Evolutionary conservation across 2,888 invertebrate genomes (phyloP), one percentile per base, ranked within the genome.

Genomic region (Cryptophagus acutangulus): DNA sequence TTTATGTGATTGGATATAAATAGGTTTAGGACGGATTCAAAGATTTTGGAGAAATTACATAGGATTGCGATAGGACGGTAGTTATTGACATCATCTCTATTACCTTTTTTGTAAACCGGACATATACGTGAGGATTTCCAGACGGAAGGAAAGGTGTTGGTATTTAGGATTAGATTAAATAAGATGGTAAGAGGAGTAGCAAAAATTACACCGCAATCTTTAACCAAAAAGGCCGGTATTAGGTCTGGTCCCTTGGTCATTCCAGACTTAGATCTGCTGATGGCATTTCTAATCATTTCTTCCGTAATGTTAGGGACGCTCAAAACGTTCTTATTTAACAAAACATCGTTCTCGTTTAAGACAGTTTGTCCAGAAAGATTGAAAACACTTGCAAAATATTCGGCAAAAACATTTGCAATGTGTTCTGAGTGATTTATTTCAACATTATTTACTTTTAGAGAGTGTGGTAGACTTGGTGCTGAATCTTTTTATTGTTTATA

Each of bases 161-260:
- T 29, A 17, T 17, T 29, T 16, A 29, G 14, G 15, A 17, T 29
- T 15, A 24, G 18, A 25, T 36, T 37, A 4, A 26, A 37, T 14
- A 37, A 29, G 18, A 29, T 18, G 2, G 17, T 16, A 26, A 37
- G 29, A 28, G 35, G 73, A 20, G 72, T 71, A 46, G 70, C 57
- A 17, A 73, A 65, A 0, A 69, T 69, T 3, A 66, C 67, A 1
- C 64, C 57, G 45, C 70, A 37, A 36, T 65, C 13, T 14, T 35
- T 24, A 14, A 35, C 24, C 6, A 35, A 13, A 8, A 26, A 8
- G 9, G 26, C 26, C 26, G 26, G 26, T 3, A 26, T 8, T 3
- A 10, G n/a, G 9, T 26, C 3, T 8, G 12, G 9, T 8, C 26
- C 26, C n/a, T n/a, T n/a, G n/a, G n/a, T n/a, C n/a, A n/a, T n/a